Evolutionary conservation across 2,888 invertebrate genomes (phyloP).

Genomic region (Amiota communis): DNA sequence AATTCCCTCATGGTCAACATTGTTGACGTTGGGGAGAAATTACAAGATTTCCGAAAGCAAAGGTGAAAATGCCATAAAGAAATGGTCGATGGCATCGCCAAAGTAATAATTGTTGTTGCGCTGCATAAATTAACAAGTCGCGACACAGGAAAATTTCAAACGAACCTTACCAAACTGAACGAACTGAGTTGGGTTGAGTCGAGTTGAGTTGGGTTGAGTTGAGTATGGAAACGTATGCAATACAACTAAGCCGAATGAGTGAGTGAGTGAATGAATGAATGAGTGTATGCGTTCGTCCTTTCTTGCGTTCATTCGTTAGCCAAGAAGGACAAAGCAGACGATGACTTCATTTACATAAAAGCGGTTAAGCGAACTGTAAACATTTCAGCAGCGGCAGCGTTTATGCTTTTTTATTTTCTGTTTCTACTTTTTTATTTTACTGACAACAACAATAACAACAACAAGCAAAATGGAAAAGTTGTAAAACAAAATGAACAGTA

Average conservation of each 20-base stretch:
- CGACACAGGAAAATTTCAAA: not conserved
- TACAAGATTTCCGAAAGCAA: not conserved
- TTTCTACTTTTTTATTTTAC: not conserved
- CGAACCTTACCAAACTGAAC: not conserved
- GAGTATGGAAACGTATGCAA: not conserved
- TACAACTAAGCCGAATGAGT: not conserved
- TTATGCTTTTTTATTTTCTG: constrained; percentile 6
- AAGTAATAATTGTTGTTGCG: constrained; percentile 4
- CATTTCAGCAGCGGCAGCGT: constrained; percentile 22
- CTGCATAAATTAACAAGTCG: constrained; percentile 25
- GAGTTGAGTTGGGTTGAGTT: not conserved
- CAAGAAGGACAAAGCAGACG: not conserved
- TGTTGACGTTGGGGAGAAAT: no score
- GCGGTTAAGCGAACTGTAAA: constrained; percentile 29
- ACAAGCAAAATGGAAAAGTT: not conserved
- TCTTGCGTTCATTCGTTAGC: not conserved
- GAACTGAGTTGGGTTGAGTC: not conserved
- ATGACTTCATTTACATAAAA: constrained; percentile 23
- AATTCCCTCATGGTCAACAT: no score
- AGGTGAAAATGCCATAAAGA: constrained; percentile 6
- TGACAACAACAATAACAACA: constrained; percentile 4
- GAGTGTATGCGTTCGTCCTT: no score
- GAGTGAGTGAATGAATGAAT: no score
- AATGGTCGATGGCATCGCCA: not conserved
- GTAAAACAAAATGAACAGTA: not conserved